Conservation (phyloP, 2,888 invertebrate species). For the Ophion slaviceki region DNA sequence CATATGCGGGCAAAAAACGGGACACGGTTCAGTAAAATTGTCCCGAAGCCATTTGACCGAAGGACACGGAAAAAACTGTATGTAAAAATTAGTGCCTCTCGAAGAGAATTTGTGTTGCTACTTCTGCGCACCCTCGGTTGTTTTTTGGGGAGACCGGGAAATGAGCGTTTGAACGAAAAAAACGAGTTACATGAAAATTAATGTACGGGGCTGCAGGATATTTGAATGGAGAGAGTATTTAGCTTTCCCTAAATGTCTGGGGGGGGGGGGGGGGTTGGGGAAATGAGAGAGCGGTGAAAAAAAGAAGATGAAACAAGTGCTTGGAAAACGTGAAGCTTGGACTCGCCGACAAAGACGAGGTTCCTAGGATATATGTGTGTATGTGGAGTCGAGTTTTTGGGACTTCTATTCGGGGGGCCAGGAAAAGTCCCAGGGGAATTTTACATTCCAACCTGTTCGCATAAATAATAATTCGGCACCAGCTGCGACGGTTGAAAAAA, state of each 20-base stretch:
- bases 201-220: slow-evolving; percentile 21
- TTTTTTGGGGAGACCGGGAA: not conserved
- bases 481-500: slow-evolving; percentile 37
- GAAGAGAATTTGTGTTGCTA: not conserved
- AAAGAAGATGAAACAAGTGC: slow-evolving; percentile 55
- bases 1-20: not conserved
- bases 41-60: too few relatives aligned
- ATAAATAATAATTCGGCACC: slow-evolving; percentile 60
- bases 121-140: slow-evolving; percentile 8
- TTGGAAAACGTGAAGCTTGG: slow-evolving; percentile 33
- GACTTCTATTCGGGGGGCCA: slow-evolving; percentile 41
- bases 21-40: not conserved
- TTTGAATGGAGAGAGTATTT: slow-evolving; percentile 21
- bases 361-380: slow-evolving; percentile 39
- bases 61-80: not conserved
- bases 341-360: slow-evolving; percentile 62
- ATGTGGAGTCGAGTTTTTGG: slow-evolving; percentile 24
- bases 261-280: slow-evolving; percentile 59
- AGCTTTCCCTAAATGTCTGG: slow-evolving; percentile 31
- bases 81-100: not conserved
- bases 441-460: slow-evolving; percentile 56
- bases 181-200: slow-evolving; percentile 41
- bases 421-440: slow-evolving; percentile 44
- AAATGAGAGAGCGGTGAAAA: slow-evolving; percentile 29
- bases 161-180: slow-evolving; percentile 13